Conservation (phyloP, 2,888 invertebrate species). For the Acholoe squamosa region DNA sequence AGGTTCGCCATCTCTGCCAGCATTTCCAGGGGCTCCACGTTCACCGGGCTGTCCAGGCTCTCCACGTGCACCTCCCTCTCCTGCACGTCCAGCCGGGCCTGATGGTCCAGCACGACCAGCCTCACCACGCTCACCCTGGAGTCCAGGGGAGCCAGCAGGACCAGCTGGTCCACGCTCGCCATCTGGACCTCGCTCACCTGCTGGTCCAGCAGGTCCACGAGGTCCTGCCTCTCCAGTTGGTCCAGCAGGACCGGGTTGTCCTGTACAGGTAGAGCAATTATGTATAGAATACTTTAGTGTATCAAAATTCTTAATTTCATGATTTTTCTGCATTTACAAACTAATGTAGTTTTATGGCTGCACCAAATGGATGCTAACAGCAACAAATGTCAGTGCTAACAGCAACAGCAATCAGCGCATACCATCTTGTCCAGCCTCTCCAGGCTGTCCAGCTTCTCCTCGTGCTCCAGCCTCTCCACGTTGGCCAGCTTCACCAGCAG, state of each 20-base stretch:
- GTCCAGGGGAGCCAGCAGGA: slow-evolving; percentile 52
- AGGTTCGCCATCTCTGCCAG: slow-evolving; percentile 62
- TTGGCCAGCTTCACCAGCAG: slow-evolving; percentile 63
- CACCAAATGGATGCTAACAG: too few relatives aligned
- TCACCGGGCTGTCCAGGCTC: slow-evolving; percentile 79
- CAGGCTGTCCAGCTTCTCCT: slow-evolving; percentile 64
- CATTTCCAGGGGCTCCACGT: slow-evolving; percentile 42
- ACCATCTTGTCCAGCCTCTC: slow-evolving; percentile 49
- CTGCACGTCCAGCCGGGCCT: slow-evolving; percentile 84
- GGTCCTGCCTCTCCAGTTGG: slow-evolving; percentile 65
- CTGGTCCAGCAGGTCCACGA: slow-evolving; percentile 54
- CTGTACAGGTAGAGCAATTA: background rate
- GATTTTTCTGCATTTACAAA: too few relatives aligned
- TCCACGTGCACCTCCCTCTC: slow-evolving; percentile 89
- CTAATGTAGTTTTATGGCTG: too few relatives aligned
- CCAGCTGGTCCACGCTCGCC: slow-evolving; percentile 64
- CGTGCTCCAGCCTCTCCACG: slow-evolving; percentile 62
- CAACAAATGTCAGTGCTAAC: too few relatives aligned
- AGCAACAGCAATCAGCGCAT: background rate
- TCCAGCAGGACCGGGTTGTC: slow-evolving; percentile 65
- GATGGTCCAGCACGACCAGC: slow-evolving; percentile 31
- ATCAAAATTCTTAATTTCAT: too few relatives aligned
- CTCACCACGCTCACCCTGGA: slow-evolving; percentile 46
- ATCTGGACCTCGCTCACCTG: slow-evolving; percentile 48
- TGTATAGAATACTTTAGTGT: too few relatives aligned